Conservation (phyloP, 2,888 invertebrate species). For the Furcula furcula region DNA sequence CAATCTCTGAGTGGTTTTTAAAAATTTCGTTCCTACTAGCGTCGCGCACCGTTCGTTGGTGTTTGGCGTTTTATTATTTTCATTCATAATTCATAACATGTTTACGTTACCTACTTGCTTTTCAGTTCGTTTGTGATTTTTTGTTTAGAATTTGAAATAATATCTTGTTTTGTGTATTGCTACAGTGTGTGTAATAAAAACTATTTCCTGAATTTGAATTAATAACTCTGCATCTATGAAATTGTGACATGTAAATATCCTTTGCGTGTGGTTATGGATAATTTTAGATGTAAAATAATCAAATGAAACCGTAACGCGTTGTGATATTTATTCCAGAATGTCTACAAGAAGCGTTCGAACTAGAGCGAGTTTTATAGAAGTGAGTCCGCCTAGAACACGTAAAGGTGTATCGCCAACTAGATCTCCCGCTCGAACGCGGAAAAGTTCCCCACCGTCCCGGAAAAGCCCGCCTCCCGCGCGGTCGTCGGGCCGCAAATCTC, state of each 20-base stretch:
- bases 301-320: conserved; percentile 21
- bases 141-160: conserved; percentile 11
- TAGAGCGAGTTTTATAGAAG: conserved; percentile 52
- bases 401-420: conserved; percentile 67
- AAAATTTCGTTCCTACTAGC: conserved; percentile 66
- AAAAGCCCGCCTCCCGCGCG: conserved; percentile 59
- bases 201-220: not conserved
- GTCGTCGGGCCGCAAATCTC: conserved; percentile 69
- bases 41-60: conserved; percentile 69
- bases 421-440: conserved; percentile 69
- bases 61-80: conserved; percentile 52
- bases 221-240: conserved; percentile 1
- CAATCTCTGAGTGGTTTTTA: conserved; percentile 64
- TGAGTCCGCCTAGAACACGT: conserved; percentile 60
- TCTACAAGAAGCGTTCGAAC: conserved; percentile 70
- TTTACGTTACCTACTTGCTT: conserved; percentile 41
- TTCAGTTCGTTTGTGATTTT: conserved; percentile 35
- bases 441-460: conserved; percentile 52
- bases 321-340: conserved; percentile 47
- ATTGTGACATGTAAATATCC: conserved; percentile 38
- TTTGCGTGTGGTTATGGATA: conserved; percentile 64
- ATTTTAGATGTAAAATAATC: conserved; percentile 49
- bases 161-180: conserved; percentile 7
- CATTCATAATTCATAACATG: conserved; percentile 40
- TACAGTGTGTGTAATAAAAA: not conserved